phyloP scores from a whole-genome alignment of 2,888 invertebrate genomes.

The Leptopilina syphax region DNA sequence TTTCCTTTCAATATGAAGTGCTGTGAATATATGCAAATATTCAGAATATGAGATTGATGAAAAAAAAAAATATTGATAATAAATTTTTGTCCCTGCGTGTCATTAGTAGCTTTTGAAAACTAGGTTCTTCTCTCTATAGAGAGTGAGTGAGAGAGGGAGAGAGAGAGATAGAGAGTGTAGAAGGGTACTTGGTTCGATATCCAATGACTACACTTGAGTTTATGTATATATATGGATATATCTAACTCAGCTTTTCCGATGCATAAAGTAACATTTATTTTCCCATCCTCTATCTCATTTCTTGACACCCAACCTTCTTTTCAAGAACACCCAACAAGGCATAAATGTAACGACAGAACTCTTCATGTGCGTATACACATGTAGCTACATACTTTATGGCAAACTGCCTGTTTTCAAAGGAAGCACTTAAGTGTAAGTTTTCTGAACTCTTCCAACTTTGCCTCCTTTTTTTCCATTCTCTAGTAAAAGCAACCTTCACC shows the following conservation, averaged over 20 bases:
- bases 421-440: constrained; percentile 59
- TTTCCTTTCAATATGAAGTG: neutral
- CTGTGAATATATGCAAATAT: neutral
- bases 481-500: constrained; percentile 57
- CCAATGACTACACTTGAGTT: constrained; percentile 21
- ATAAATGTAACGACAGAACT: constrained; percentile 51
- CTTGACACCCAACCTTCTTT: constrained; percentile 7
- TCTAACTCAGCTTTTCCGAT: constrained; percentile 11
- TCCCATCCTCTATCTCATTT: neutral
- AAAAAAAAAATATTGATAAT: constrained; percentile 1
- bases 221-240: neutral
- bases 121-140: neutral
- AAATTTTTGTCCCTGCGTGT: neutral
- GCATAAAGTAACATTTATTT: constrained; percentile 1
- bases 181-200: constrained; percentile 9
- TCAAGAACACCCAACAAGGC: constrained; percentile 48
- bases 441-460: constrained; percentile 52
- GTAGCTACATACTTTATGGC: constrained; percentile 48
- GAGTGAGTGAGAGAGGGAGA: too few relatives aligned
- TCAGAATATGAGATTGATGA: neutral
- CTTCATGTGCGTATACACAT: constrained; percentile 52
- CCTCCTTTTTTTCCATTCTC: constrained; percentile 50
- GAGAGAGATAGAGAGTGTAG: neutral
- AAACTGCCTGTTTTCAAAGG: constrained; percentile 60
- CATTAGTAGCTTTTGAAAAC: constrained; percentile 17